Percentiles rank a stretch among this genome's conserved stretches.
Evolutionary conservation across 1,140 invertebrate species (phyloP).

Genomic region (Parasteatoda tepidariorum): DNA sequence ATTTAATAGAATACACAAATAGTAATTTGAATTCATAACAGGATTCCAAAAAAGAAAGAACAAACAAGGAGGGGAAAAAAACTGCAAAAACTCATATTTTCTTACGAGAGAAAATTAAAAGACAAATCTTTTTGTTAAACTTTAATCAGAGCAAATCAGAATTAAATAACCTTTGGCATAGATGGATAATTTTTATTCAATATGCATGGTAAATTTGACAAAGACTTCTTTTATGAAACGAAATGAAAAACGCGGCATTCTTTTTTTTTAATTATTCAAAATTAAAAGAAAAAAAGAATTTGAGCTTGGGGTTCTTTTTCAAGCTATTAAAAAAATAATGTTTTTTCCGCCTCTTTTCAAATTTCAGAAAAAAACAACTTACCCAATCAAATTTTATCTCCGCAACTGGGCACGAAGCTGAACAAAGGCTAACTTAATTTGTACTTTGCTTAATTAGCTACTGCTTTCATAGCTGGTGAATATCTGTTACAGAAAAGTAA

Average conservation of each 20-base stretch:
- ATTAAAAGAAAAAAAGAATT: not conserved
- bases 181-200: slow-evolving; percentile 38
- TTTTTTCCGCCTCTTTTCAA: not conserved
- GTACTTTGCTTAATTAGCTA: slow-evolving; percentile 44
- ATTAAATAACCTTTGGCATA: slow-evolving; percentile 43
- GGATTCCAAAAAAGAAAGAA: too few species aligned
- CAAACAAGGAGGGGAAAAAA: too few species aligned
- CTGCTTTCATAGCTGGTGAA: not conserved
- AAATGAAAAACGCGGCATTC: not conserved
- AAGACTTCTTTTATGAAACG: not conserved
- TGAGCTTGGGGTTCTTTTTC: not conserved
- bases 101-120: not conserved
- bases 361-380: slow-evolving; percentile 14
- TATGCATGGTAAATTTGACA: slow-evolving; percentile 34
- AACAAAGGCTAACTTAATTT: slow-evolving; percentile 54
- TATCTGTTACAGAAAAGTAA: slow-evolving; percentile 41
- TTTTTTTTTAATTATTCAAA: not conserved
- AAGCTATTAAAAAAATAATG: not conserved
- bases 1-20: not conserved
- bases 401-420: slow-evolving; percentile 50
- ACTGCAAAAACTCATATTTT: not conserved
- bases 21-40: not conserved
- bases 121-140: slow-evolving; percentile 42
- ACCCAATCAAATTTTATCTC: slow-evolving; percentile 49
- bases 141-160: slow-evolving; percentile 58